Evolutionary conservation across 2,113 vertebrate species (phyloP).

Genomic region (Labrus mixtus): DNA sequence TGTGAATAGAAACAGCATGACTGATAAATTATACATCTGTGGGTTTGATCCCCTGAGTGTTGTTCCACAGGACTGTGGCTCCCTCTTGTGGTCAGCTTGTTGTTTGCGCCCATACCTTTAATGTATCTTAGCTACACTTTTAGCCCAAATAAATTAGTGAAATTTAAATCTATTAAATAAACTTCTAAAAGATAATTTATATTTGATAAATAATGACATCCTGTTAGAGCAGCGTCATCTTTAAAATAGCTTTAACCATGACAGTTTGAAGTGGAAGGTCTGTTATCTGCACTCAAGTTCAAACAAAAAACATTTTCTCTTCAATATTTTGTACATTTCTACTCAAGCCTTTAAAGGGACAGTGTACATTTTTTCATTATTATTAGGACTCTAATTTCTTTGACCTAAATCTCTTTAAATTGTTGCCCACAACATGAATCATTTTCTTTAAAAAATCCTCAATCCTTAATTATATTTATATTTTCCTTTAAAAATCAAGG

Average conservation of each 20-base stretch:
- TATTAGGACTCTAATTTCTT: background rate
- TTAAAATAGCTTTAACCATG: background rate
- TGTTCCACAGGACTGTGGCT: constrained; percentile 9
- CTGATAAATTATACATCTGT: constrained; percentile 56
- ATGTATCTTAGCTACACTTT: background rate
- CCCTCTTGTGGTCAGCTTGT: constrained; percentile 34
- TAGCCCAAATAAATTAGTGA: background rate
- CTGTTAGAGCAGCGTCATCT: background rate
- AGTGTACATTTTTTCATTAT: no score
- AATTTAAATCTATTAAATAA: background rate
- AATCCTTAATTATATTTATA: background rate
- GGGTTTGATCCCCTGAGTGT: constrained; percentile 16
- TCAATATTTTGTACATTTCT: background rate
- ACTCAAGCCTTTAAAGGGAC: background rate
- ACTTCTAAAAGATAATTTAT: no score
- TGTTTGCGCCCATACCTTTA: constrained; percentile 8
- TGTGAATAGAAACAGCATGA: constrained; percentile 45
- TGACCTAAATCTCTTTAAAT: background rate
- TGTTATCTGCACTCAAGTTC: background rate
- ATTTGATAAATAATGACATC: no score
- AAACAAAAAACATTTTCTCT: background rate
- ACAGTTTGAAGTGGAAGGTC: background rate
- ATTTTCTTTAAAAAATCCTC: background rate
- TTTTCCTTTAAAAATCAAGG: no score
- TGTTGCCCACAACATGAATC: background rate